Base-by-base conservation (phyloP, 1,140 invertebrate genomes). In the Leptonema lineaticorne region DNA sequence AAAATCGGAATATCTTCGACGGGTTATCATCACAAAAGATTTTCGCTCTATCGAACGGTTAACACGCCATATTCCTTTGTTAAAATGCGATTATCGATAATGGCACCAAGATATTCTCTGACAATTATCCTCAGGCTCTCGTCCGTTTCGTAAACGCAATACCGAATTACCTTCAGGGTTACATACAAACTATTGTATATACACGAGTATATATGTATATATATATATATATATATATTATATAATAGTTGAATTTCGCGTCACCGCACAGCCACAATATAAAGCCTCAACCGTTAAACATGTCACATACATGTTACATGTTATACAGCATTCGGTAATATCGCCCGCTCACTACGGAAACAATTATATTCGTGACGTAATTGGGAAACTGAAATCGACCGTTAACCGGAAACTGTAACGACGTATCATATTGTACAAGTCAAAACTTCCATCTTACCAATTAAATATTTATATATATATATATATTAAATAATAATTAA, bases 351-450 rank as follows among this genome's bases (percentile, higher is more conserved):
- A 24, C 20, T 53, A 24, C 50, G 50, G 50, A 53, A 53, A 53
- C 50, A 53, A 53, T 53, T 53, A 53, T 53, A 26, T 24, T 26
- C 18, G 20, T 8, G 24, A 2, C n/a, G 50, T 53, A 53, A 53
- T 53, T 53, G 50, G 50, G 22, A 53, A 26, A 20, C 50, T 53
- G 50, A 53, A 53, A 24, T 53, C 50, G 50, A 53, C 50, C 50
- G 50, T 18, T 22, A 53, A 26, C 8, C 24, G 46, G 46, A 20
- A 48, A 41, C 37, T 16, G 37, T 16, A 41, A 14, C 37, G 37
- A 41, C 9, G 37, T 3, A 41, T 11, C 37, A 11, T 41, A 41
- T 41, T n/a, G n/a, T n/a, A 37, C 6, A 37, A n/a, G 7, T 37
- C 30, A 37, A 37, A 37, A n/a, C 14, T 6, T 14, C 30, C 30